A percentile compares a stretch with the other conserved stretches of the same genome.
These are phyloP conservation scores for Oeneis ivallda DNA, from an alignment of 2,888 invertebrate species.

Conservation along the genomic window DNA sequence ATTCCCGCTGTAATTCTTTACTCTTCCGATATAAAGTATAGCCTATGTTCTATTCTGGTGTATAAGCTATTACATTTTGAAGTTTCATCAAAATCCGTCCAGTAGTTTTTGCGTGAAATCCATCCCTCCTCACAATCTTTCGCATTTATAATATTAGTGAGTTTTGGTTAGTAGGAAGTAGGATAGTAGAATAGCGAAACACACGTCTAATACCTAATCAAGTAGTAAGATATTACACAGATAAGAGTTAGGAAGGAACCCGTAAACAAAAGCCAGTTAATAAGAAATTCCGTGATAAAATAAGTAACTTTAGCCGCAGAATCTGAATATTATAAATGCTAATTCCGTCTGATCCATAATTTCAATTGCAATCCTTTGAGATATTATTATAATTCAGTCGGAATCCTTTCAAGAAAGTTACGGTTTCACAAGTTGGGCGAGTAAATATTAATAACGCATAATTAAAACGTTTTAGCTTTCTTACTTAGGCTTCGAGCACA, in stretches of 20 bases:
- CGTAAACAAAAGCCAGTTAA: constrained; percentile 11
- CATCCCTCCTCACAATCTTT: too few relatives aligned
- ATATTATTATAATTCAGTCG: constrained; percentile 76
- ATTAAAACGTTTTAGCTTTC: constrained; percentile 25
- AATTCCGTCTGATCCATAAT: constrained; percentile 74
- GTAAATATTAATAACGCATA: constrained; percentile 47
- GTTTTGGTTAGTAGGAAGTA: too few relatives aligned
- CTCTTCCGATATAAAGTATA: too few relatives aligned
- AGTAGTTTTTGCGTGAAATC: too few relatives aligned
- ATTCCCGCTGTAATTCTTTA: too few relatives aligned
- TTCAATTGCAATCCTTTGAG: constrained; percentile 69
- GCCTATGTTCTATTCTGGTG: too few relatives aligned
- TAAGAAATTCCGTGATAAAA: constrained; percentile 52
- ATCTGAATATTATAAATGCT: constrained; percentile 78
- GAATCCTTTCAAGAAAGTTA: constrained; percentile 69
- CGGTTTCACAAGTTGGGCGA: constrained; percentile 59
- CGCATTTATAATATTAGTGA: too few relatives aligned
- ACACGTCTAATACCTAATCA: neutral
- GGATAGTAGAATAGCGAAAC: too few relatives aligned
- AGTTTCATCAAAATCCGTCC: too few relatives aligned
- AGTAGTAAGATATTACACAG: neutral
- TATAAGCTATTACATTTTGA: too few relatives aligned
- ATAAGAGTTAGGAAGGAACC: neutral
- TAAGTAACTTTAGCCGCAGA: constrained; percentile 72
- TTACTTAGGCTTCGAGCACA: neutral